Conservation (phyloP, 2,888 invertebrate genomes). For the Aquatica leii region DNA sequence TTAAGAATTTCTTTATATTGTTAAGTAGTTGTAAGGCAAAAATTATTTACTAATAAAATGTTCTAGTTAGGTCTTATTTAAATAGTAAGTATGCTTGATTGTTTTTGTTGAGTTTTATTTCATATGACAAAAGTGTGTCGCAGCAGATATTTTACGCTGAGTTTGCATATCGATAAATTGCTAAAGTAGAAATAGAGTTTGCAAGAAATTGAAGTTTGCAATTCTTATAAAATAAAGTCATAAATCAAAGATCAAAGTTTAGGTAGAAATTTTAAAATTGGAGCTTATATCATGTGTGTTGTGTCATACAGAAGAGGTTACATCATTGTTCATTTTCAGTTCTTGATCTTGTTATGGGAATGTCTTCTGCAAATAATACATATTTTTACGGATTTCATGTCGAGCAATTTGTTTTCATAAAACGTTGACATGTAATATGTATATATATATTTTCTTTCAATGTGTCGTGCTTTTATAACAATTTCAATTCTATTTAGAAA, state of each 20-base stretch:
- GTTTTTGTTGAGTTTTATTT: too few species aligned
- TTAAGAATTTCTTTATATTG: too few species aligned
- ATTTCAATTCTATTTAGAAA: not conserved
- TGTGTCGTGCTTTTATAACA: not conserved
- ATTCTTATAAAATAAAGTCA: slow-evolving; percentile 18
- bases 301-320: slow-evolving; percentile 4
- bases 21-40: too few species aligned
- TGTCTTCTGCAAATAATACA: slow-evolving; percentile 6
- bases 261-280: slow-evolving; percentile 17
- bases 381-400: slow-evolving; percentile 4
- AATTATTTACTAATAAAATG: too few species aligned
- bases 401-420: slow-evolving; percentile 3
- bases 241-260: slow-evolving; percentile 24
- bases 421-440: not conserved
- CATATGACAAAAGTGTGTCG: too few species aligned
- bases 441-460: not conserved
- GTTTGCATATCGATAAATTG: slow-evolving; percentile 20
- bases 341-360: slow-evolving; percentile 18
- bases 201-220: slow-evolving; percentile 14
- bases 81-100: too few species aligned
- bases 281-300: slow-evolving; percentile 2
- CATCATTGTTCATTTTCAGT: slow-evolving; percentile 5
- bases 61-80: too few species aligned
- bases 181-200: slow-evolving; percentile 20
- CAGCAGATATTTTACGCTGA: slow-evolving; percentile 2